These are phyloP conservation scores for Eidolon helvum DNA, from an alignment of 2,113 vertebrate species.

Conservation along the genomic window DNA sequence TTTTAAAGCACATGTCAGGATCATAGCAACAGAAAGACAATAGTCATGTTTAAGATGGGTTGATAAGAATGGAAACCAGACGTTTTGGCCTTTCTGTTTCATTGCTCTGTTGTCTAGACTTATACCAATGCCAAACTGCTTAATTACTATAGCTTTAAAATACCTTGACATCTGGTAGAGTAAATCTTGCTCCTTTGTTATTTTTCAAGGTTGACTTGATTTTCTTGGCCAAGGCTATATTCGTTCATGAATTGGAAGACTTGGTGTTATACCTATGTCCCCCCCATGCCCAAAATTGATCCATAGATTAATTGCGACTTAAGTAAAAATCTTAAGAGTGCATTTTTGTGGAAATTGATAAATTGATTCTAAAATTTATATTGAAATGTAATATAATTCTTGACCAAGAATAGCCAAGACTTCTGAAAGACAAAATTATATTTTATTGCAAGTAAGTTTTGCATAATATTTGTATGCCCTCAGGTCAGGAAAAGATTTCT, in stretches of 20 bases:
- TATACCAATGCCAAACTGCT: neutral
- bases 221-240: neutral
- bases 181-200: neutral
- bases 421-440: neutral
- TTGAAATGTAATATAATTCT: neutral
- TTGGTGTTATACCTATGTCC: neutral
- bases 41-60: neutral
- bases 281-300: neutral
- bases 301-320: neutral
- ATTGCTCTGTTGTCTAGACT: neutral
- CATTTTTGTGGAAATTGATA: neutral
- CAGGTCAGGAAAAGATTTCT: neutral
- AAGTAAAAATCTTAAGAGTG: neutral
- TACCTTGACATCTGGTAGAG: neutral
- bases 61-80: neutral
- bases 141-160: neutral
- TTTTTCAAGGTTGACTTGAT: neutral
- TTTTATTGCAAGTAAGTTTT: neutral
- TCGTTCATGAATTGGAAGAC: neutral
- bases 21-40: neutral
- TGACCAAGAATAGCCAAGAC: neutral
- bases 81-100: neutral
- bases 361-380: neutral
- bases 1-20: neutral
- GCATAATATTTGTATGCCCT: neutral